Base-by-base conservation (phyloP, 1,140 invertebrate species). In the Nylanderia fulva region DNA sequence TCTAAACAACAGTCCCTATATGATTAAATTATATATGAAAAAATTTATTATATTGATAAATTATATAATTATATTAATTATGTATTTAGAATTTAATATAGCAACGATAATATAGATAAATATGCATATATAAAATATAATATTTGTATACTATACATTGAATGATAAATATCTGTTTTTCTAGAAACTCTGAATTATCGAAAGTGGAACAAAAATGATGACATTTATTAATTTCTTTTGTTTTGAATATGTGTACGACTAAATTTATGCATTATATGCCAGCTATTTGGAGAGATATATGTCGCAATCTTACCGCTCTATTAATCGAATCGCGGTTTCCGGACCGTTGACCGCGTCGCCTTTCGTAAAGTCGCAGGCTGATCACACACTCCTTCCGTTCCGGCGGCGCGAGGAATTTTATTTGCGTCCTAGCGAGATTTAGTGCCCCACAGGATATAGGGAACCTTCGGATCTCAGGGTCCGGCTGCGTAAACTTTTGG, bases 401-500 rank as follows among this genome's bases (percentile, higher is more conserved):
- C 48, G 76, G 64, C 84, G 64, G 29, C 52, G 39, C 64, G 48
- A 74, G 90, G 88, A 90, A 91, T 88, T 87, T 89, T 89, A 89
- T 92, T 82, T 86, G 71, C 74, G 68, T 85, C 48, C 64, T 24
- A 48, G 45, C 42, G 87, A 92, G 90, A 93, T 93, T 92, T 92
- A 92, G 80, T 85, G 86, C 45, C 66, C n/a, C n/a, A 68, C 86
- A 68, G 90, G 86, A 88, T 90, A 92, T 92, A n/a, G 92, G 91
- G 91, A 92, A 92, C 88, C 80, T 52, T 63, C 74, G 86, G 58
- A 88, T 84, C 76, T 86, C 52, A 69, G 60, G 86, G 93, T 93
- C 93, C 93, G 93, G 93, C 93, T 93, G 93, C 90, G 92, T 92
- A 93, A 93, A 93, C 92, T 91, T 84, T 85, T 64, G 90, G 85